Percentiles rank a stretch among this genome's conserved stretches.
Evolutionary conservation across 2,113 vertebrate genomes (phyloP).

Genomic region (Orcinus orca): DNA sequence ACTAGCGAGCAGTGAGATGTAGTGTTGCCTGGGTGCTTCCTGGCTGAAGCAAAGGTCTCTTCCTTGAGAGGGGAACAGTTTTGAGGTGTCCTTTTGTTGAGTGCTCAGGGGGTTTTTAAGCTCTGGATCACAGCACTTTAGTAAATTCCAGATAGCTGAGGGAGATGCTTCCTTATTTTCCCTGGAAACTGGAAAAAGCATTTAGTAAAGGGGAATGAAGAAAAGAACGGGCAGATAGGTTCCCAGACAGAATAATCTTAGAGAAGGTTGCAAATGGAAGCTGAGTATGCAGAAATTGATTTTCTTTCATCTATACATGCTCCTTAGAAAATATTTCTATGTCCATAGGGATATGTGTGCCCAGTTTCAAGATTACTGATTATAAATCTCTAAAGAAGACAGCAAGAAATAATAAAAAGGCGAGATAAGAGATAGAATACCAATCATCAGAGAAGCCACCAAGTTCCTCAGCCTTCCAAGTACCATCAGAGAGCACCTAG

Average conservation of each 20-base stretch:
- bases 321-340: background rate
- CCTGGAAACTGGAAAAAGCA: background rate
- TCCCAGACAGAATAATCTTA: background rate
- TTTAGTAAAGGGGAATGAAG: background rate
- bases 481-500: background rate
- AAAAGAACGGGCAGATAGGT: background rate
- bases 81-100: background rate
- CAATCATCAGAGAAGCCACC: background rate
- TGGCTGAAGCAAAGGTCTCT: background rate
- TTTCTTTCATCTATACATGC: background rate
- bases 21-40: background rate
- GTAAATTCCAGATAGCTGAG: background rate
- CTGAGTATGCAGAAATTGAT: background rate
- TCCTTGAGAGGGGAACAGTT: background rate
- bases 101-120: background rate
- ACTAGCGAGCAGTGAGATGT: background rate
- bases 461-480: background rate
- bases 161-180: background rate
- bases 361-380: background rate
- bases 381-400: background rate
- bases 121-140: background rate
- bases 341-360: background rate
- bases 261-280: background rate
- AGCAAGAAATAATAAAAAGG: background rate
- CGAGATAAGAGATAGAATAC: background rate